Evolutionary conservation across 1,140 invertebrate genomes (phyloP), one percentile per base, ranked within the genome.

Genomic region (Tetragonula clypearis): DNA sequence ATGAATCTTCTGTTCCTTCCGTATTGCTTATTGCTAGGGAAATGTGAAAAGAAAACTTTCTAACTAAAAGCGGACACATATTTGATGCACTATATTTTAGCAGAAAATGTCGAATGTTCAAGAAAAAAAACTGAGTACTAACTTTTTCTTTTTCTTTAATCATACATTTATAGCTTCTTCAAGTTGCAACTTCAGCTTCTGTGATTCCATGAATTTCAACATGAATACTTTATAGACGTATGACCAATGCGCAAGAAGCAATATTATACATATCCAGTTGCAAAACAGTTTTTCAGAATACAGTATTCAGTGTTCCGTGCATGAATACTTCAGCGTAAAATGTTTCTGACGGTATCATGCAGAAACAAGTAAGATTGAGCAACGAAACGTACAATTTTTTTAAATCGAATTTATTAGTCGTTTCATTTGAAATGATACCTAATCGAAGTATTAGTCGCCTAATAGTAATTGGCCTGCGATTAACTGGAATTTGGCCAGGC

Each of bases 401-500:
- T 5, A 14, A n/a, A 14, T 1, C 11, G 14, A n/a, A 62, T 23
- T n/a, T 62, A n/a, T n/a, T 21, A 23, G 11, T n/a, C 23, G 5
- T 11, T 62, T 62, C 3, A 56, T 68, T 56, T 11, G 55, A 19
- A 60, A 87, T 80, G 86, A 66, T 53, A 41, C 58, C 19, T 26
- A 68, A 26, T 8, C 73, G 26, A 49, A 85, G 26, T 12, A 35
- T 89, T 15, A 66, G 73, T 62, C 17, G 58, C 17, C 60, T 62
- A 12, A 49, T 89, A 49, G 56, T 82, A 58, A 78, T 86, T 30
- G 82, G 80, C 58, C 35, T 89, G 17, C 65, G 81, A 65, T 17
- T 86, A 23, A 86, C 79, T 21, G 88, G 88, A 56, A 58, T 89
- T 19, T 89, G 85, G 84, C 87, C 84, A 49, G 60, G 79, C 55